Percentiles rank a stretch among this genome's conserved stretches.
These are phyloP conservation scores for Penaeus japonicus DNA, from an alignment of 1,140 invertebrate genomes.

Conservation along the genomic window DNA sequence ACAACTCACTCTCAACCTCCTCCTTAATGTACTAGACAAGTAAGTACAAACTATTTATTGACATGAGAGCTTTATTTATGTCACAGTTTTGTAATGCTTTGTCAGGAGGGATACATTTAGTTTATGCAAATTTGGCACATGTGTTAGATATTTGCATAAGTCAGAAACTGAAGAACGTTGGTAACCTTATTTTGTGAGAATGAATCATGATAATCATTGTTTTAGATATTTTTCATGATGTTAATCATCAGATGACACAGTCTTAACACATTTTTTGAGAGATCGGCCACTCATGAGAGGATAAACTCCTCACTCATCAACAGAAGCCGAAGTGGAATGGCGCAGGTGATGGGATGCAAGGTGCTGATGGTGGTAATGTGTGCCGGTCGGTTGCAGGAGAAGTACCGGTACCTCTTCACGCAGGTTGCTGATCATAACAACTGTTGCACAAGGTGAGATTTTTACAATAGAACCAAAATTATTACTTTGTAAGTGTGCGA, in stretches of 20 bases:
- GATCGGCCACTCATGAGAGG: not conserved
- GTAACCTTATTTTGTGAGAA: too few relatives aligned
- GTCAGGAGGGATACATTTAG: too few relatives aligned
- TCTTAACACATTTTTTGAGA: not conserved
- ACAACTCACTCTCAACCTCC: conserved; percentile 70
- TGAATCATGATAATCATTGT: too few relatives aligned
- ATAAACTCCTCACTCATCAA: conserved; percentile 54
- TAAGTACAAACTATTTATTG: too few relatives aligned
- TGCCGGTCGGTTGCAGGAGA: conserved; percentile 69
- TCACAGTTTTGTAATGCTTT: too few relatives aligned
- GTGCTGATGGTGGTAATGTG: conserved; percentile 71
- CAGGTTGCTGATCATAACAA: conserved; percentile 72
- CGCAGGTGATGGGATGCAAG: conserved; percentile 71
- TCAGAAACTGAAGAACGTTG: too few relatives aligned
- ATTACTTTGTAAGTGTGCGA: not conserved
- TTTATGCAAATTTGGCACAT: too few relatives aligned
- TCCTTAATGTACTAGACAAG: conserved; percentile 74
- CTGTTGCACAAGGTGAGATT: conserved; percentile 38
- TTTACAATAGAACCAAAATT: not conserved
- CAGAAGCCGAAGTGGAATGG: conserved; percentile 65
- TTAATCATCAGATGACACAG: not conserved
- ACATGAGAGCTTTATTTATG: too few relatives aligned
- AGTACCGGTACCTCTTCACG: conserved; percentile 73
- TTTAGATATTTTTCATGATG: too few relatives aligned
- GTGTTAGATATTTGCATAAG: too few relatives aligned